Conservation (phyloP, 1,140 invertebrate genomes). For the Leptinotarsa undecemlineata region DNA sequence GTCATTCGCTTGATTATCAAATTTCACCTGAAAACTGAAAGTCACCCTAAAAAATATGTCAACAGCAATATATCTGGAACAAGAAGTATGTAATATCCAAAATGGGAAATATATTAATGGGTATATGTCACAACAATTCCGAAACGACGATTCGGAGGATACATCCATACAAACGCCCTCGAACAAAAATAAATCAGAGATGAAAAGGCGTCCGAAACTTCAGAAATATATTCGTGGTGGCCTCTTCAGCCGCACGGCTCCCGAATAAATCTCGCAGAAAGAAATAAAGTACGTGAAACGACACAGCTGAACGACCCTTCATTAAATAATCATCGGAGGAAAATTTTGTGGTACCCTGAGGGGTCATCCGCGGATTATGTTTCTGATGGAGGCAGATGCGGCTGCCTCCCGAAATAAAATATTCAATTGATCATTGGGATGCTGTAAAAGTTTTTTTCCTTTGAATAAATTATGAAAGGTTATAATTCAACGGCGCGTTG, state of each 20-base stretch:
- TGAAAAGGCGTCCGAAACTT: neutral
- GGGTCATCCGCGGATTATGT: slow-evolving; percentile 1
- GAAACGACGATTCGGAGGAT: neutral
- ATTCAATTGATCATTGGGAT: neutral
- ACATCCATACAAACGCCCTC: neutral
- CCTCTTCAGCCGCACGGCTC: neutral
- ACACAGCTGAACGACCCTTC: slow-evolving; percentile 5
- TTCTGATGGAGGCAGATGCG: neutral
- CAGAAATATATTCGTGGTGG: neutral
- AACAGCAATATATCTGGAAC: no score
- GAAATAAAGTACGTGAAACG: slow-evolving; percentile 8
- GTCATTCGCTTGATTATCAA: no score
- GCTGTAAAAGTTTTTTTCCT: neutral
- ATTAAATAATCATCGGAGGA: slow-evolving; percentile 2
- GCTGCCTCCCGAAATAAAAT: neutral
- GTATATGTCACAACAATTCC: no score
- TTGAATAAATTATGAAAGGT: neutral
- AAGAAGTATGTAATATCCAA: no score
- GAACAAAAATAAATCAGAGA: neutral
- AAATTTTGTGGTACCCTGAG: neutral
- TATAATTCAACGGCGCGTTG: no score
- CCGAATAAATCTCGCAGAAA: neutral
- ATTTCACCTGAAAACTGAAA: no score
- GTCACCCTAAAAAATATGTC: no score
- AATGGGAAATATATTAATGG: no score